Percentiles rank a stretch among this genome's conserved stretches.
Conservation (phyloP, 2,888 invertebrate species). For the Venusia cambrica region DNA sequence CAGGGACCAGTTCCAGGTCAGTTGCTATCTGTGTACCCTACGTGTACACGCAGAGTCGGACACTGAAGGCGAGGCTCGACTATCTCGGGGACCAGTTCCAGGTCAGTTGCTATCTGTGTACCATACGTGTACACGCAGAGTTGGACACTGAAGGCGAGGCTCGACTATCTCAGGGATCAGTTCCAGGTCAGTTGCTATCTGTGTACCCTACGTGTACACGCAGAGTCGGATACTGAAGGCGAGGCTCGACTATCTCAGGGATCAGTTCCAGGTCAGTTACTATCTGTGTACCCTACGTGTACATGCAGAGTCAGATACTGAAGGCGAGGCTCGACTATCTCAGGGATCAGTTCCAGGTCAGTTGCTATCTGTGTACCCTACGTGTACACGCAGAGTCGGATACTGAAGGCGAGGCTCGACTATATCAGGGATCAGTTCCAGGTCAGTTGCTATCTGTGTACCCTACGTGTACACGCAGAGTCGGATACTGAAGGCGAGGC, state of each 20-base stretch:
- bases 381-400: slow-evolving; percentile 98
- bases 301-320: slow-evolving; percentile 98
- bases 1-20: slow-evolving; percentile 97
- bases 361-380: slow-evolving; percentile 99
- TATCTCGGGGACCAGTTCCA: slow-evolving; percentile 98
- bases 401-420: slow-evolving; percentile 96
- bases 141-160: slow-evolving; percentile 94
- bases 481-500: slow-evolving; percentile 94
- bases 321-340: slow-evolving; percentile 98
- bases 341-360: slow-evolving; percentile 97
- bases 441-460: slow-evolving; percentile 98
- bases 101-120: slow-evolving; percentile 98
- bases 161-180: slow-evolving; percentile 97
- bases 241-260: slow-evolving; percentile 96
- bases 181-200: slow-evolving; percentile 99
- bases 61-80: slow-evolving; percentile 96
- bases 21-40: slow-evolving; percentile 99
- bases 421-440: slow-evolving; percentile 98
- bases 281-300: slow-evolving; percentile 99
- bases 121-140: slow-evolving; percentile 99
- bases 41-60: slow-evolving; percentile 98
- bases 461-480: slow-evolving; percentile 99
- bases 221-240: slow-evolving; percentile 98
- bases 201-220: slow-evolving; percentile 99
- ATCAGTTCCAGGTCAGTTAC: slow-evolving; percentile 98